phyloP scores from a whole-genome alignment of 2,797 vertebrate species.

The Philypnodon macrostomus region DNA sequence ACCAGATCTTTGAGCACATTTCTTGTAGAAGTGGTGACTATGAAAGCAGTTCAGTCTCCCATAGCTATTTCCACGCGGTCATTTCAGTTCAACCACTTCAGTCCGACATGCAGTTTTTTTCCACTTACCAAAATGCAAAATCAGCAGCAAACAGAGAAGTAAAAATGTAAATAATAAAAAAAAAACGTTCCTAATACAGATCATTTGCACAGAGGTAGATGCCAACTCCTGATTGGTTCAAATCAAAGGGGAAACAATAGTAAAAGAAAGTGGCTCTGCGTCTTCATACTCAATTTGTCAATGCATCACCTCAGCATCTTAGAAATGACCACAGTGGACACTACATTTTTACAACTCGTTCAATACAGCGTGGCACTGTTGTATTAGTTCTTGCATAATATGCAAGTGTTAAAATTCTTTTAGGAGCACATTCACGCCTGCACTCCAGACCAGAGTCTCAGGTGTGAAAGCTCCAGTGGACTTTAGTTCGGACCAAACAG shows the following conservation, averaged over 20 bases:
- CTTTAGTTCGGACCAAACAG: too few species aligned
- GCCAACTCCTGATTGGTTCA: slow-evolving; percentile 16
- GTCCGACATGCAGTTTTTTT: slow-evolving; percentile 81
- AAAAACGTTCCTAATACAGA: slow-evolving; percentile 54
- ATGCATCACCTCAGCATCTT: background rate
- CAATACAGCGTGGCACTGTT: background rate
- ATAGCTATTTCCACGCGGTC: slow-evolving; percentile 51
- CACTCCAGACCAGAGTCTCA: too few species aligned
- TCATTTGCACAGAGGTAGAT: slow-evolving; percentile 34
- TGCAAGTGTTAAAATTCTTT: background rate
- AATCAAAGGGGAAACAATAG: slow-evolving; percentile 27
- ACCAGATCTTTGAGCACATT: slow-evolving; percentile 59
- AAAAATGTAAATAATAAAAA: slow-evolving; percentile 77
- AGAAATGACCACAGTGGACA: slow-evolving; percentile 7
- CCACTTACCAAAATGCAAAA: slow-evolving; percentile 86
- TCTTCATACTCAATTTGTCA: slow-evolving; percentile 6
- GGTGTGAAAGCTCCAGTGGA: too few species aligned
- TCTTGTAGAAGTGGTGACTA: slow-evolving; percentile 65
- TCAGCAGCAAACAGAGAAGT: slow-evolving; percentile 84
- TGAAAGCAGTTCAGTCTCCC: slow-evolving; percentile 67
- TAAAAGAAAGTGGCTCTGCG: slow-evolving; percentile 36
- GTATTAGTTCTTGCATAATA: background rate
- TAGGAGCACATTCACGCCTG: background rate
- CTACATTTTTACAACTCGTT: slow-evolving; percentile 10
- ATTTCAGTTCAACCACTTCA: slow-evolving; percentile 79